Evolutionary conservation across 1,140 invertebrate species (phyloP), one percentile per base, ranked within the genome.

Genomic region (Hylaeus anthracinus): DNA sequence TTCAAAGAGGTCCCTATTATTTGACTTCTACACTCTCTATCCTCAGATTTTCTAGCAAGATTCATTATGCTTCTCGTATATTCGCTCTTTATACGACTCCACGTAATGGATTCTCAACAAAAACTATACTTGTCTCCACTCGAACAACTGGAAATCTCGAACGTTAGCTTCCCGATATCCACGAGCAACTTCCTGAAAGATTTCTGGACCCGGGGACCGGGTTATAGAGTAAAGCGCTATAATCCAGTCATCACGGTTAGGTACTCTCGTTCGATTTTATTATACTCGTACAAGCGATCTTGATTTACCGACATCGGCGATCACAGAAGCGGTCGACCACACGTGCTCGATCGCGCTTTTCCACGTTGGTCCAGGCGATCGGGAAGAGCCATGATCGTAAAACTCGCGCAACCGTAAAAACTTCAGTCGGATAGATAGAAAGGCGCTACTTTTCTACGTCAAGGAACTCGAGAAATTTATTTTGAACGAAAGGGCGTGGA

Each of bases 371-470:
- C 26, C 58, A 66, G 48, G 66, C 71, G 61, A 80, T 61, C 45
- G 55, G 70, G 58, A 65, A 73, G 56, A 26, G 45, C 15, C 43
- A 10, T 51, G 66, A n/a, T 65, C 66, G 53, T 84, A 81, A 85
- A 84, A 81, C 43, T 77, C n/a, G 63, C 10, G 61, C 12, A 41
- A 58, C 58, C 79, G 81, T 81, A 81, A 85, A 70, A 66, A 77
- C 63, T 72, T 73, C 55, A 39, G 14, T 37, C n/a, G 37, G 55
- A 53, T 45, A 58, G 53, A 70, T 58, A 74, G 63, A 58, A 72
- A 26, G 3, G 55, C 37, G 26, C n/a, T 15, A 73, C 39, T 79
- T 65, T 61, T 55, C 48, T 56, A 26, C 58, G n/a, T n/a, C 15
- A 15, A 53, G 45, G 43, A 84, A 39, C 61, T 84, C 56, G 10